phyloP scores from a whole-genome alignment of 1,140 invertebrate species.

The Dendroctonus ponderosae region DNA sequence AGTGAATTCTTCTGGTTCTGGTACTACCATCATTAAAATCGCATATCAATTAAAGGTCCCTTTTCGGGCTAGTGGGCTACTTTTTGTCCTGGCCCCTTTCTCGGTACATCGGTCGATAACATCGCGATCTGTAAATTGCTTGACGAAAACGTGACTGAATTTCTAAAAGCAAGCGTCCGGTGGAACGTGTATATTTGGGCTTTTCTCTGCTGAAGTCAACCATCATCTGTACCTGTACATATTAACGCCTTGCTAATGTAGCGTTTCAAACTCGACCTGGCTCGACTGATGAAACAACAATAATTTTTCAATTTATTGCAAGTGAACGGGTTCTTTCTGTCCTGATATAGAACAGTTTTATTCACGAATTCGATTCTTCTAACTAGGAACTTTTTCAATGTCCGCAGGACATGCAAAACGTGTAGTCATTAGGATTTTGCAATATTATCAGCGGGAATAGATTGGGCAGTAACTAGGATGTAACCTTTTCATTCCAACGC shows the following conservation, averaged over 20 bases:
- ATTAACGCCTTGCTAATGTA: background rate
- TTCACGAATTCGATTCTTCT: too few relatives aligned
- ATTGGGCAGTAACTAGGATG: too few relatives aligned
- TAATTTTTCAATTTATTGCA: background rate
- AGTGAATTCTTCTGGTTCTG: background rate
- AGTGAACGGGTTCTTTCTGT: background rate
- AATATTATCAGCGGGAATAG: too few relatives aligned
- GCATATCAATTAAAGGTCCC: slow-evolving; percentile 22
- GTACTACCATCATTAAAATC: slow-evolving; percentile 18
- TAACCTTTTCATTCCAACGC: too few relatives aligned
- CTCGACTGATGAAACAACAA: background rate
- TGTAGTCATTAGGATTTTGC: too few relatives aligned
- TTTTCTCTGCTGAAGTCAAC: background rate
- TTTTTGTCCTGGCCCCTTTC: slow-evolving; percentile 7
- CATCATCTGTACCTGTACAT: background rate
- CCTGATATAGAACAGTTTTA: background rate
- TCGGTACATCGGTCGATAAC: slow-evolving; percentile 4
- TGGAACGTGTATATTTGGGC: too few relatives aligned
- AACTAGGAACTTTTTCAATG: too few relatives aligned
- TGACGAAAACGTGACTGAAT: slow-evolving; percentile 21
- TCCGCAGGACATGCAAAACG: too few relatives aligned
- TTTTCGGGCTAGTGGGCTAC: slow-evolving; percentile 13
- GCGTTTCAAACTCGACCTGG: background rate
- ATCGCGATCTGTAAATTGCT: slow-evolving; percentile 11
- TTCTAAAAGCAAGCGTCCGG: background rate